Evolutionary conservation across 1,140 invertebrate species (phyloP).

Genomic region (Drosophila miranda): DNA sequence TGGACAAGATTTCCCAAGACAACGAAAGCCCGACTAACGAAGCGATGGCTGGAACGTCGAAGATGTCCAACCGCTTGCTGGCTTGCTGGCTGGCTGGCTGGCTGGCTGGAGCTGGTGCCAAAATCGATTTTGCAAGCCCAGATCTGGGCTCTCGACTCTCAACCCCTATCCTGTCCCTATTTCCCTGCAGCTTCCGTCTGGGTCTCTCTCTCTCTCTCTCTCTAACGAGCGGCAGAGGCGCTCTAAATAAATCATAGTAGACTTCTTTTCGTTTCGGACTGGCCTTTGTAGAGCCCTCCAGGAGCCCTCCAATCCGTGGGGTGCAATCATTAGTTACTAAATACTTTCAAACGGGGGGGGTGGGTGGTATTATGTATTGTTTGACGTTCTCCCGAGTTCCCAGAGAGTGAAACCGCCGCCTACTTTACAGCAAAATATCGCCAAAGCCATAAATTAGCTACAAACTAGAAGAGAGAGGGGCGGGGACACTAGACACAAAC

Average conservation of each 20-base stretch:
- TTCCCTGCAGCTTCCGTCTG: constrained; percentile 55
- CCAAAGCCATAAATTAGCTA: constrained; percentile 80
- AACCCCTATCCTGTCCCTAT: constrained; percentile 23
- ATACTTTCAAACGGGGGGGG: constrained; percentile 38
- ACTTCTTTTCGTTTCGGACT: constrained; percentile 32
- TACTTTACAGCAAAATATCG: constrained; percentile 59
- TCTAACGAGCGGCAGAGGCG: constrained; percentile 41
- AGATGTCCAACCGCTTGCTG: constrained; percentile 63
- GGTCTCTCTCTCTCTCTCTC: constrained; percentile 30
- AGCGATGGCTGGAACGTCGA: constrained; percentile 49
- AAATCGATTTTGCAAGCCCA: constrained; percentile 65
- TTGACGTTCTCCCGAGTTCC: too few relatives aligned
- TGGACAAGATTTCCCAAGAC: constrained; percentile 78
- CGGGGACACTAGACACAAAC: too few relatives aligned
- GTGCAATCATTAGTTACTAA: constrained; percentile 75
- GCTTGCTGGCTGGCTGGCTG: neutral
- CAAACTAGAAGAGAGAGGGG: neutral
- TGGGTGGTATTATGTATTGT: neutral
- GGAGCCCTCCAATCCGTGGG: constrained; percentile 17
- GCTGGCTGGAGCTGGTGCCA: constrained; percentile 26
- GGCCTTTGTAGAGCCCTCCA: constrained; percentile 3
- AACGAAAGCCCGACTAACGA: constrained; percentile 41
- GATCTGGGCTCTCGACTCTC: constrained; percentile 19
- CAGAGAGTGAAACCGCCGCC: constrained; percentile 5
- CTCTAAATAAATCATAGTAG: constrained; percentile 58